Evolutionary conservation across 2,888 invertebrate species (phyloP).

Genomic region (Heteromyza rotundicornis): DNA sequence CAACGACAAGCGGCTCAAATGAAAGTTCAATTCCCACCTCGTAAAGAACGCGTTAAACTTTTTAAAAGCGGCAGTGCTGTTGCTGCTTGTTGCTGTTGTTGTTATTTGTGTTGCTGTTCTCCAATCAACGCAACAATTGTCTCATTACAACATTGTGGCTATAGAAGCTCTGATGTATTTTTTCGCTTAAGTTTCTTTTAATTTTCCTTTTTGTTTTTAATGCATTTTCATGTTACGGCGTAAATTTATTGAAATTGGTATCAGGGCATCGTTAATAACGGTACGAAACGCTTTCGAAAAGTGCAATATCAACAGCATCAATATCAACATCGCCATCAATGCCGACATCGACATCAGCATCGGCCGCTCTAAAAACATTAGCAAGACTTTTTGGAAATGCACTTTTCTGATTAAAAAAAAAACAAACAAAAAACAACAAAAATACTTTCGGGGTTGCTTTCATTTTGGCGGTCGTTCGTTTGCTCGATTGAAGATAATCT

Average conservation of each 20-base stretch:
- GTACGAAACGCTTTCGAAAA: too few relatives aligned
- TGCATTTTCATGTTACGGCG: not conserved
- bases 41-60: not conserved
- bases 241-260: not conserved
- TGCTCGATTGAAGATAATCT: too few relatives aligned
- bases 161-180: not conserved
- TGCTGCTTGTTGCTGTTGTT: not conserved
- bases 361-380: too few relatives aligned
- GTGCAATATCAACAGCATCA: too few relatives aligned
- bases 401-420: too few relatives aligned
- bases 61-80: not conserved
- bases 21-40: slow-evolving; percentile 4
- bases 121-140: slow-evolving; percentile 4
- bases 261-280: too few relatives aligned
- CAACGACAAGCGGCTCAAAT: not conserved
- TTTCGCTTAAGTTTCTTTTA: not conserved
- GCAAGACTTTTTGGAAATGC: too few relatives aligned
- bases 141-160: not conserved
- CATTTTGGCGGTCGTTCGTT: too few relatives aligned
- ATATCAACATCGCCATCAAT: too few relatives aligned
- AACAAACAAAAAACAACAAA: too few relatives aligned
- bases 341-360: too few relatives aligned
- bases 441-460: too few relatives aligned
- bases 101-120: not conserved
- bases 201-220: not conserved